Base-by-base conservation (phyloP, 2,797 vertebrate species). In the Caiman crocodilus region DNA sequence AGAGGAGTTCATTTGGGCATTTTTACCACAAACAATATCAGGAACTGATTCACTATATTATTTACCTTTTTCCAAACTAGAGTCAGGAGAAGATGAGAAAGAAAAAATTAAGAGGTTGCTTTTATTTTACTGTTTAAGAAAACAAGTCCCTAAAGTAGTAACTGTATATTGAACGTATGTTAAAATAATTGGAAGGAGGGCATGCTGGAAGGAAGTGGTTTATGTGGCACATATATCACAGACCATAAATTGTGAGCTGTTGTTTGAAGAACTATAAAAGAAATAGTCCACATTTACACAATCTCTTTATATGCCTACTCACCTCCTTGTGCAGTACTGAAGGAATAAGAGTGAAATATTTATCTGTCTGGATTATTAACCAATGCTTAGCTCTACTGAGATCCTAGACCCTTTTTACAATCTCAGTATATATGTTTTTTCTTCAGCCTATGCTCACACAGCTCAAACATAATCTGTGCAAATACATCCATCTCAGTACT, bases 361-460 rank as follows among this genome's bases (percentile, higher is more conserved):
- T 96, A 94, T 97, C 81, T 3, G 73, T 77, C 92, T 26, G 95
- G 92, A 97, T 95, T 97, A 96, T 92, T 96, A 97, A 78, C 92
- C n/a, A 92, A 83, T 65, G 91, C 96, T 94, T 85, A 93, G 97
- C 92, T 93, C 82, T 74, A 94, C 10, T 42, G 55, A 96, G 94
- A 94, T 96, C 93, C 90, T 84, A n/a, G 32, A 86, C 26, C 90
- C 95, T 90, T 65, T 83, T 81, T 77, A 71, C 50, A 61, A 28
- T 64, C 93, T 80, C 96, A 59, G 84, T 96, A 94, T 13, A 94
- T 13, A 2, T 7, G 58, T 86, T 93, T 73, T 90, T 90, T 92
- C 88, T 94, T 89, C 95, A 87, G 87, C 92, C 94, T 95, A 87
- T 96, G 90, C 94, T 95, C 96, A 95, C 90, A 85, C 90, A 28